Percentiles rank a stretch among this genome's conserved stretches.
Evolutionary conservation across 1,140 invertebrate genomes (phyloP).

Genomic region (Aricia agestis): DNA sequence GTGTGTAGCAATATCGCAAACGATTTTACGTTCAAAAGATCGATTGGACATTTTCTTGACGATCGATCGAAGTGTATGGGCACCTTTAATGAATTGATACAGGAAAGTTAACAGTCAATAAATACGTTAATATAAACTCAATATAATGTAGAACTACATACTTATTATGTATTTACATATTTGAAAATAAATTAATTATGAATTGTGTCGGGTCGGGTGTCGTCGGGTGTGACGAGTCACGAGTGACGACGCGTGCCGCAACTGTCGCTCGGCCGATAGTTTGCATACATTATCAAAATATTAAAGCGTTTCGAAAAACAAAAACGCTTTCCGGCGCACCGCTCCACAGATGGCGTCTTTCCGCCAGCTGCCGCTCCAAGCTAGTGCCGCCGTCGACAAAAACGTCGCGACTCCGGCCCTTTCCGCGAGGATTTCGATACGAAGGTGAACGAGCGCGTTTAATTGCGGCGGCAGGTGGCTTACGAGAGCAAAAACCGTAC

Average conservation of each 20-base stretch:
- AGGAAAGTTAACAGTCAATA: no score
- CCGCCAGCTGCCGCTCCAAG: conserved; percentile 56
- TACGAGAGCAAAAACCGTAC: conserved; percentile 52
- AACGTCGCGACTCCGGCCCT: conserved; percentile 9
- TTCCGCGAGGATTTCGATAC: conserved; percentile 22
- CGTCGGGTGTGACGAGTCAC: conserved; percentile 32
- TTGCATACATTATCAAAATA: conserved; percentile 41
- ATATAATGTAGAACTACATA: no score
- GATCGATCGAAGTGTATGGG: no score
- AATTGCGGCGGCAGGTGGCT: conserved; percentile 67
- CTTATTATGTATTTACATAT: no score
- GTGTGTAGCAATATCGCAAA: no score
- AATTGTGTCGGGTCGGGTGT: not conserved
- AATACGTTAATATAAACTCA: no score
- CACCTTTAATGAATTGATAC: no score
- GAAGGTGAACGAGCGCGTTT: conserved; percentile 36
- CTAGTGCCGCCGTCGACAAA: conserved; percentile 36
- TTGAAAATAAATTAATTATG: no score
- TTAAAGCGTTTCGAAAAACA: conserved; percentile 52
- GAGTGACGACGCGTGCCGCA: conserved; percentile 45
- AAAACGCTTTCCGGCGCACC: conserved; percentile 62
- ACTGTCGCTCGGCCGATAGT: conserved; percentile 36
- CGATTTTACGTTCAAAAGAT: no score
- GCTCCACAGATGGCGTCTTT: conserved; percentile 63
- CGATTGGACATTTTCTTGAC: no score